Evolutionary conservation across 2,888 invertebrate species (phyloP).

Genomic region (Caenorhabditis plicata): DNA sequence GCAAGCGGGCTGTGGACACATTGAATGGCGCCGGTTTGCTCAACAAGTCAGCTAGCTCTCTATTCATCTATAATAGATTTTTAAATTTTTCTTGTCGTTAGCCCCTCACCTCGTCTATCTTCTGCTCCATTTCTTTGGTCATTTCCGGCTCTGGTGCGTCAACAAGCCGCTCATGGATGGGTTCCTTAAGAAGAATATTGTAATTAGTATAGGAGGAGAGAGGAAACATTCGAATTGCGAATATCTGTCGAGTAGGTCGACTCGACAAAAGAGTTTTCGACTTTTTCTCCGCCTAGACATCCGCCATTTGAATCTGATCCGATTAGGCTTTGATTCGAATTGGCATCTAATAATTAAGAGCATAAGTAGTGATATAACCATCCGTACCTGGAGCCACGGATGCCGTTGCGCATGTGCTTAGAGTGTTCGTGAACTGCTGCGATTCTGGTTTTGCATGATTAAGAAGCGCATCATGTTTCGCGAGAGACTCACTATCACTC

Average conservation of each 20-base stretch:
- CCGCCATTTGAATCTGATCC: conserved; percentile 6
- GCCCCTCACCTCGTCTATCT: conserved; percentile 1
- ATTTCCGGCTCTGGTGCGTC: too few species aligned
- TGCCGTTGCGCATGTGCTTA: too few species aligned
- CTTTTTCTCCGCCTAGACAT: not conserved
- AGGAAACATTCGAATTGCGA: not conserved
- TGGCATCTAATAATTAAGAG: too few species aligned
- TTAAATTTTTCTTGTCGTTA: conserved; percentile 6
- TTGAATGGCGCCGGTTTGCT: conserved; percentile 24
- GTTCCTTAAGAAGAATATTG: not conserved
- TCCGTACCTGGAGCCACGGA: too few species aligned
- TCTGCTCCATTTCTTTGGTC: not conserved
- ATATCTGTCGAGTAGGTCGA: conserved; percentile 14
- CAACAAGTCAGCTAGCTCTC: conserved; percentile 15
- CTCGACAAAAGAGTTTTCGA: conserved; percentile 3
- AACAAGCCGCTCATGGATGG: too few species aligned
- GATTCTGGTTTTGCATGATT: too few species aligned
- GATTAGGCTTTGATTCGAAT: conserved; percentile 13
- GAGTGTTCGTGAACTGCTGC: too few species aligned
- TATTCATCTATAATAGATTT: too few species aligned
- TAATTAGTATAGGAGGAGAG: too few species aligned
- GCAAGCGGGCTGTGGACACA: conserved; percentile 25
- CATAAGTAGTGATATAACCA: too few species aligned
- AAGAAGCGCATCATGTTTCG: too few species aligned
- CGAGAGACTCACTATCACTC: conserved; percentile 13